These are phyloP conservation scores for Pyxicephalus adspersus DNA, from an alignment of 2,113 vertebrate species.

Conservation along the genomic window DNA sequence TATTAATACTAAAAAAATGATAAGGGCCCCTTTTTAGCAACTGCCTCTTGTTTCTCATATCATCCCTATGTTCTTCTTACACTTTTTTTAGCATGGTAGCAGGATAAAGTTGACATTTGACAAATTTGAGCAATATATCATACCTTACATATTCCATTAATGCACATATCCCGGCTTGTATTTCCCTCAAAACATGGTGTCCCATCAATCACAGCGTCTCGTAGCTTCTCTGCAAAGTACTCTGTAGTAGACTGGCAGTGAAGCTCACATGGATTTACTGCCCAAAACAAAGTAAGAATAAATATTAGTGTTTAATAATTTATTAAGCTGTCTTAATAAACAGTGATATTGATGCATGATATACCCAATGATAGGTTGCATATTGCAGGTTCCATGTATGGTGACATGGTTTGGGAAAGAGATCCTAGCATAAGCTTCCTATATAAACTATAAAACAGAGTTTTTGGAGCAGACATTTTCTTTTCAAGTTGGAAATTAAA, in stretches of 20 bases:
- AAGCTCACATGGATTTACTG: constrained; percentile 91
- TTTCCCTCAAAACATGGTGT: constrained; percentile 83
- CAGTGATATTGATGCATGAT: background rate
- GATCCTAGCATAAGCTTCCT: background rate
- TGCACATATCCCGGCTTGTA: constrained; percentile 83
- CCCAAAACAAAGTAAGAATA: background rate
- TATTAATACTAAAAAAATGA: no score
- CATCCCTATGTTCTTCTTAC: no score
- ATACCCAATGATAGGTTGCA: no score
- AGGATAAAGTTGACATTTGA: no score
- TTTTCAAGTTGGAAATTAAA: no score
- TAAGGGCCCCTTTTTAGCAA: no score
- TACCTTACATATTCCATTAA: constrained; percentile 96
- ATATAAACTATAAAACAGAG: no score
- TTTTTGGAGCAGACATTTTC: no score
- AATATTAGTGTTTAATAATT: background rate
- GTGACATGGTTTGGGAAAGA: background rate
- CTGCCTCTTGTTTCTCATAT: no score
- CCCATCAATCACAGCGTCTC: constrained; percentile 84
- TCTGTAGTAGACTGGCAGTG: constrained; percentile 85
- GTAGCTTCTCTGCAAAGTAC: constrained; percentile 86
- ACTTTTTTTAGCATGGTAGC: no score
- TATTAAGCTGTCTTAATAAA: background rate
- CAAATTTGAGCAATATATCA: background rate
- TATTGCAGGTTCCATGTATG: background rate